Evolutionary conservation across 2,797 vertebrate genomes (phyloP).

Genomic region (Falco naumanni): DNA sequence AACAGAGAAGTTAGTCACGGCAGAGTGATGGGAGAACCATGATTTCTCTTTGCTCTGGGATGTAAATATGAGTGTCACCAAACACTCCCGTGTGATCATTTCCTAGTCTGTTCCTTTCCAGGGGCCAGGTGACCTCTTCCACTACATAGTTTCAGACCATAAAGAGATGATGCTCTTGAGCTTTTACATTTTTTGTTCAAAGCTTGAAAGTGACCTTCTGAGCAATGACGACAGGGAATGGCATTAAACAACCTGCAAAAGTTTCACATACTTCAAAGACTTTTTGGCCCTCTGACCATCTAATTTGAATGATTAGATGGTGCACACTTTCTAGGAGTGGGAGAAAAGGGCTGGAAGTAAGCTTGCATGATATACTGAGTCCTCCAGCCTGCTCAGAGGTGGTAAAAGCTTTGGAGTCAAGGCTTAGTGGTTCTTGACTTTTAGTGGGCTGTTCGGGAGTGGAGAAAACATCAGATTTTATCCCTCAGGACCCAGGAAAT

Average conservation of each 20-base stretch:
- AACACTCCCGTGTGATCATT: not conserved
- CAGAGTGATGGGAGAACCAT: not conserved
- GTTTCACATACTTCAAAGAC: not conserved
- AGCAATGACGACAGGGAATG: not conserved
- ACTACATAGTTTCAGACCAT: not conserved
- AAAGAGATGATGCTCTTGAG: not conserved
- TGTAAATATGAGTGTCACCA: not conserved
- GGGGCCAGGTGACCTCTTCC: not conserved
- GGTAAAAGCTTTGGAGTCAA: not conserved
- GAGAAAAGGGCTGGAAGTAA: not conserved
- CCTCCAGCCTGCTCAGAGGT: not conserved
- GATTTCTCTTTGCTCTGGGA: not conserved
- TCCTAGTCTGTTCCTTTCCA: not conserved
- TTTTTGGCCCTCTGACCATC: not conserved
- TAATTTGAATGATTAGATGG: fast-evolving
- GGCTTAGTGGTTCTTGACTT: not conserved
- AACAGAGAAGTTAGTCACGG: not conserved
- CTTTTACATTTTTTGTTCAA: not conserved
- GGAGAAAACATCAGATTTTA: not conserved
- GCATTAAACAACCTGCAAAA: not conserved
- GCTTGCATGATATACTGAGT: not conserved
- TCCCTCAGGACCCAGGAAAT: not conserved
- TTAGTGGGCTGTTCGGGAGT: not conserved
- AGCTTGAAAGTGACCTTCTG: not conserved
- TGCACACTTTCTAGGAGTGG: not conserved